These are phyloP conservation scores for Copidosoma floridanum DNA, from an alignment of 1,140 invertebrate genomes.

Conservation along the genomic window DNA sequence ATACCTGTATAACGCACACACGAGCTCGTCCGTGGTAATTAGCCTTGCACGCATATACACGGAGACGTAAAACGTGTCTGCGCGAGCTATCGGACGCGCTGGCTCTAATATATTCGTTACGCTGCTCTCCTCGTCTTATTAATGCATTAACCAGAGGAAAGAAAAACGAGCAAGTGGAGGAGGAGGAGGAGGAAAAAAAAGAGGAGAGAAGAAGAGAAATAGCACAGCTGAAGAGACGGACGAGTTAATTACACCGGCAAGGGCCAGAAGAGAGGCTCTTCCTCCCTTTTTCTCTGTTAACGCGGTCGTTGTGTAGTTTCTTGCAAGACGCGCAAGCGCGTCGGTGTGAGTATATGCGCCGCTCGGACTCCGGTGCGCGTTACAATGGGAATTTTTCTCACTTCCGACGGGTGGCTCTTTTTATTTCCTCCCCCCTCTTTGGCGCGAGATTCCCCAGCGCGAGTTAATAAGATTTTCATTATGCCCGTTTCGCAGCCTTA, in stretches of 20 bases:
- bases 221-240: too few relatives aligned
- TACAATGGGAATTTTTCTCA: conserved; percentile 19
- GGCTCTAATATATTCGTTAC: conserved; percentile 40
- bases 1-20: too few relatives aligned
- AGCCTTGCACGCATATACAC: conserved; percentile 25
- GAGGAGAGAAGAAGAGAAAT: conserved; percentile 3
- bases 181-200: neutral
- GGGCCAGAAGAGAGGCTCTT: neutral
- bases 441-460: neutral
- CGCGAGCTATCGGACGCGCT: conserved; percentile 30
- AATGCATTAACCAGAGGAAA: conserved; percentile 36
- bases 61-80: conserved; percentile 30
- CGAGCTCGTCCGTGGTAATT: conserved; percentile 37
- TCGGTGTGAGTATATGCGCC: conserved; percentile 9
- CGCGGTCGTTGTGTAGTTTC: conserved; percentile 28
- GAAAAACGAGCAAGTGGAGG: neutral
- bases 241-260: conserved; percentile 43
- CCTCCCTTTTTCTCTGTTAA: too few relatives aligned
- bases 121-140: conserved; percentile 40
- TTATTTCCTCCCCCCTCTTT: conserved; percentile 6
- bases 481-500: conserved; percentile 11
- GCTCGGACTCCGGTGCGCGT: conserved; percentile 18
- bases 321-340: too few relatives aligned
- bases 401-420: too few relatives aligned
- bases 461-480: conserved; percentile 27